phyloP scores from a whole-genome alignment of 2,888 invertebrate genomes.

The Unio delphinus region DNA sequence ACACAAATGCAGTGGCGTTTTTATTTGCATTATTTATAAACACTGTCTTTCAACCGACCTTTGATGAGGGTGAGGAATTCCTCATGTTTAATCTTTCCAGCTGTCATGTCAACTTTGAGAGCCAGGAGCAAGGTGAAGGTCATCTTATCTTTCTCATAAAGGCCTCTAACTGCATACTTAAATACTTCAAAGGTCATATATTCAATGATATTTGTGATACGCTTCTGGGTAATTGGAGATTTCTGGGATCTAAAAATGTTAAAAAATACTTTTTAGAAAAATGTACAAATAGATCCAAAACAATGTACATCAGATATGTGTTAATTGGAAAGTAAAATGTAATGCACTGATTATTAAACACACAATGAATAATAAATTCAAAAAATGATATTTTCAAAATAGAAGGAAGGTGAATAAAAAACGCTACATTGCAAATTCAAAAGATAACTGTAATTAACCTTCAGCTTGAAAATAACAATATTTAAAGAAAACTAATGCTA shows the following conservation, averaged over 20 bases:
- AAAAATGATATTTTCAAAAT: too few relatives aligned
- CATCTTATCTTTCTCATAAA: conserved; percentile 71
- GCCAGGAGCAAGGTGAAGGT: conserved; percentile 71
- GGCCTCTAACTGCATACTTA: conserved; percentile 69
- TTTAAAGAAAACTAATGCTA: too few relatives aligned
- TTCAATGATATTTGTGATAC: conserved; percentile 71
- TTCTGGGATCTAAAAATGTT: conserved; percentile 59
- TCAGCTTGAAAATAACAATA: too few relatives aligned
- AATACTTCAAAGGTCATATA: conserved; percentile 72
- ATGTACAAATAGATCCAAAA: background rate
- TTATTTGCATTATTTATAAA: background rate
- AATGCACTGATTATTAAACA: too few relatives aligned
- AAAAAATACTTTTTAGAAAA: background rate
- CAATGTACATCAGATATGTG: background rate
- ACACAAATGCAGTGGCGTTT: too few relatives aligned
- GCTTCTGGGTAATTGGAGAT: conserved; percentile 69
- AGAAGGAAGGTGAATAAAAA: too few relatives aligned
- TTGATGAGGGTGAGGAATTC: conserved; percentile 69
- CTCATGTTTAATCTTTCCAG: conserved; percentile 65
- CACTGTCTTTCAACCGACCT: conserved; percentile 39
- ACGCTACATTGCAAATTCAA: too few relatives aligned
- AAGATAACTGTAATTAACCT: too few relatives aligned
- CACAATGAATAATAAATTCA: too few relatives aligned
- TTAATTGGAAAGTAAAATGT: too few relatives aligned
- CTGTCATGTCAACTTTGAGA: conserved; percentile 71